phyloP scores from a whole-genome alignment of 2,888 invertebrate genomes.

The Euproctis similis region DNA sequence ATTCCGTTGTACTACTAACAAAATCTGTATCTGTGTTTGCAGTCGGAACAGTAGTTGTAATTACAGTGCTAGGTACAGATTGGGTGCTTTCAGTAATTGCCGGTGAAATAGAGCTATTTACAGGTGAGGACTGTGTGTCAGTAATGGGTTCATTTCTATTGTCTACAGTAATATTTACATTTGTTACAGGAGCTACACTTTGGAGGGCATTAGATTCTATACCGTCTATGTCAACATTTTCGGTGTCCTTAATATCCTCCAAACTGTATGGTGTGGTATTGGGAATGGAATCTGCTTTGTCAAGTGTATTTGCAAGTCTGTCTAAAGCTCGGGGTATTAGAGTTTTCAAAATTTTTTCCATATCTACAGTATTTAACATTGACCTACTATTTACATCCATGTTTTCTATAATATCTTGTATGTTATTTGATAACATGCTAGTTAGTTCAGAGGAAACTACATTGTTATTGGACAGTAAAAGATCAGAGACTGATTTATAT shows the following conservation, averaged over 20 bases:
- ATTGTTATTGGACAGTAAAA: conserved; percentile 64
- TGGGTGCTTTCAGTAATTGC: conserved; percentile 26
- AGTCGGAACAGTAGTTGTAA: conserved; percentile 24
- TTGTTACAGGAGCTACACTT: conserved; percentile 36
- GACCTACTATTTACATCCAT: conserved; percentile 63
- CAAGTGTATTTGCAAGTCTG: conserved; percentile 44
- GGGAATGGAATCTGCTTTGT: conserved; percentile 48
- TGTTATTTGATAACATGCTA: conserved; percentile 71
- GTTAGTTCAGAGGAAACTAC: conserved; percentile 70
- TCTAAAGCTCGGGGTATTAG: conserved; percentile 67
- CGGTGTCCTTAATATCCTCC: conserved; percentile 66
- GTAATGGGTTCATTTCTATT: conserved; percentile 28
- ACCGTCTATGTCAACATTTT: conserved; percentile 45
- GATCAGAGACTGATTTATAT: conserved; percentile 69
- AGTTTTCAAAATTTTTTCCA: conserved; percentile 65
- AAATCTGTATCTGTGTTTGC: conserved; percentile 10
- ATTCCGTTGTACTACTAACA: conserved; percentile 10
- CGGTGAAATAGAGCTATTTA: conserved; percentile 45
- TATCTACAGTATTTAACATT: conserved; percentile 66
- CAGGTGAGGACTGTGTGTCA: conserved; percentile 29
- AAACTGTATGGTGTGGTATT: conserved; percentile 68
- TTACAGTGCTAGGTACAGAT: conserved; percentile 37
- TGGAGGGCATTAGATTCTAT: conserved; percentile 46
- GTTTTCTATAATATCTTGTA: conserved; percentile 58
- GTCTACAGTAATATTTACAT: conserved; percentile 53